Base-by-base conservation (phyloP, 1,140 invertebrate genomes). In the Meloidogyne floridensis region DNA sequence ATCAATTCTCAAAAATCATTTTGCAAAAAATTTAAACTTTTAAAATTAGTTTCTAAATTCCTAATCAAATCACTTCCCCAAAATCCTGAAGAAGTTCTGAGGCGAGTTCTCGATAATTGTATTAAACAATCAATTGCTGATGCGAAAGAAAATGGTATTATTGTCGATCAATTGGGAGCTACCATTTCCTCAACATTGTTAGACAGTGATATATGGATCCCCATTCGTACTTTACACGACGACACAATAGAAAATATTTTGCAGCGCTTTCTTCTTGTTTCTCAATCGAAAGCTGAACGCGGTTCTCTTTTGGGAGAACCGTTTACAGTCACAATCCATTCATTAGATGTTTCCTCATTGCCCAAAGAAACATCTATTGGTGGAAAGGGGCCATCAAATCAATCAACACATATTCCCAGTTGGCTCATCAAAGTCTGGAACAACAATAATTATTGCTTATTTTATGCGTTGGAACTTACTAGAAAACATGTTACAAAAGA, bases 391-490 rank as follows among this genome's bases (percentile, higher is more conserved):
- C 51, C 72, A 9, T n/a, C 72, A 20, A 42, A 42, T 56, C 4
- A 18, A 9, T 42, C 51, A 75, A 43, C 15, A 18, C 9, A n/a
- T 20, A 47, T 56, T 18, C 9, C 74, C 20, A n/a, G 42, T 75
- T 10, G 42, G 18, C 7, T 75, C n/a, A 15, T 51, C 3, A 43
- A 54, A 9, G 9, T n/a, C 1, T 18, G 20, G 8, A 43, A 75
- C 10, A 9, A 43, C 10, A 75, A 75, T 43, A 6, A 51, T 18
- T 75, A 51, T 75, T 75, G 74, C 10, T 56, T 75, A 10, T 75
- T 75, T 10, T 75, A 75, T 11, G 74, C 74, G 3, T 9, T 75
- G 2, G 74, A 75, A 47, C n/a, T 75, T n/a, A 75, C 51, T 7
- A 15, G 74, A 43, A 75, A 32, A 32, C 32, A 32, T 32, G 32